Evolutionary conservation across 2,888 invertebrate species (phyloP), one percentile per base, ranked within the genome.

Genomic region (Cotesia congregata): DNA sequence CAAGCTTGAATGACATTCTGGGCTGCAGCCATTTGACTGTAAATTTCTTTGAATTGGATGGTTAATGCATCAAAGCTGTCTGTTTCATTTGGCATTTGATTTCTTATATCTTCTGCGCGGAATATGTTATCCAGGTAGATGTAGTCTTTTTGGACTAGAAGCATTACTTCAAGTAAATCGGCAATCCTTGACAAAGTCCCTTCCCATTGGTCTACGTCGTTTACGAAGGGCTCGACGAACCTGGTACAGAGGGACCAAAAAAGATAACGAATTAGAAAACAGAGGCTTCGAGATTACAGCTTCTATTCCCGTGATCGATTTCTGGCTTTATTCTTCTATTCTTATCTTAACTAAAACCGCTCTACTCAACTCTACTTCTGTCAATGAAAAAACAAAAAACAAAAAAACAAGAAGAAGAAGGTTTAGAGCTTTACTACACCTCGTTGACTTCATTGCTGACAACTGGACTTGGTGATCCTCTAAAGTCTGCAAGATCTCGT

Each of bases 101-200:
- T 95, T 78, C 95, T 91, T 77, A 97, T 96, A 87, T 97, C 97
- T 89, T 97, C 97, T 0, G 96, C 96, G 80, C 91, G 91, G 90
- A 97, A 97, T 87, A 97, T 97, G 86, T 94, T 97, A 92, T 97
- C 96, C 67, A 97, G 91, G 88, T 97, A 97, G 79, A 96, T 90
- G 92, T 96, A 97, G 80, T 95, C 94, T 39, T 95, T 91, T 90
- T 97, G 97, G 0, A 97, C 96, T 85, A 92, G 92, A n/a, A 97
- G 90, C 20, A 94, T 92, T 85, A 93, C 92, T 90, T 97, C 97
- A 65, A 97, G 91, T 72, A 94, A 94, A 89, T 97, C 97, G 78
- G 94, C 93, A 6, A 97, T 93, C 79, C 94, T 94, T 1, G 96
- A 95, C 76, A 97, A 90, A 0, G 94, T 93, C 83, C 95, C 93